A percentile compares a stretch with the other conserved stretches of the same genome.
These are phyloP conservation scores for Crotalus helleri DNA, from an alignment of 2,113 vertebrate genomes.

Conservation along the genomic window DNA sequence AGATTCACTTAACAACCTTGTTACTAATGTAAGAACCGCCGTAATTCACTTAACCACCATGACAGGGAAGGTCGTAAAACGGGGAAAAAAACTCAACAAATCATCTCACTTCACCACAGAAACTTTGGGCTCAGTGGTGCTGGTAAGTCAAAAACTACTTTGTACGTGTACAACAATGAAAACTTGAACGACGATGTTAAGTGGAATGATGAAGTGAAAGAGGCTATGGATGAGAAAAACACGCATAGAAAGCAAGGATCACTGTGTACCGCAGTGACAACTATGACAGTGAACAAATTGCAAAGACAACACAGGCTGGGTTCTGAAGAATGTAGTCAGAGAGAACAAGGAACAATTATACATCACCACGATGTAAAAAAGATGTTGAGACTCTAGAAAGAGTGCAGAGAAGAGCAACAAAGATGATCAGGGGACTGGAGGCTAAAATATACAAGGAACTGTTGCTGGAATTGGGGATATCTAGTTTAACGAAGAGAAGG, in stretches of 20 bases:
- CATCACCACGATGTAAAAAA: no score
- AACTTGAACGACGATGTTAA: not conserved
- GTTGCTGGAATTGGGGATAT: no score
- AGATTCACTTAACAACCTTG: not conserved
- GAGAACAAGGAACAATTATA: not conserved
- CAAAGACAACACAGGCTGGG: not conserved
- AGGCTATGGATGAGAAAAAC: not conserved
- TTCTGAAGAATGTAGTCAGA: not conserved
- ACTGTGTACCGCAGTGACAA: not conserved
- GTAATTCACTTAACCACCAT: not conserved
- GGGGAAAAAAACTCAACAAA: not conserved
- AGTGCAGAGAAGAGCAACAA: no score
- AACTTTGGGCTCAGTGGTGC: not conserved
- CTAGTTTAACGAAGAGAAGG: no score
- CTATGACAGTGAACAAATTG: not conserved
- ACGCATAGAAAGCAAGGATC: no score
- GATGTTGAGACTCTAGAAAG: no score
- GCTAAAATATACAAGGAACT: no score
- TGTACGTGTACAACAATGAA: not conserved
- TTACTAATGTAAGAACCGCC: not conserved
- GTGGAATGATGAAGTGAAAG: not conserved
- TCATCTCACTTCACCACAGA: not conserved
- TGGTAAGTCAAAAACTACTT: not conserved
- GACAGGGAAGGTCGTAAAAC: not conserved
- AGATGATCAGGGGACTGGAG: no score